A percentile compares a stretch with the other conserved stretches of the same genome.
Evolutionary conservation across 2,113 vertebrate genomes (phyloP).

Genomic region (Haemorhous mexicanus): DNA sequence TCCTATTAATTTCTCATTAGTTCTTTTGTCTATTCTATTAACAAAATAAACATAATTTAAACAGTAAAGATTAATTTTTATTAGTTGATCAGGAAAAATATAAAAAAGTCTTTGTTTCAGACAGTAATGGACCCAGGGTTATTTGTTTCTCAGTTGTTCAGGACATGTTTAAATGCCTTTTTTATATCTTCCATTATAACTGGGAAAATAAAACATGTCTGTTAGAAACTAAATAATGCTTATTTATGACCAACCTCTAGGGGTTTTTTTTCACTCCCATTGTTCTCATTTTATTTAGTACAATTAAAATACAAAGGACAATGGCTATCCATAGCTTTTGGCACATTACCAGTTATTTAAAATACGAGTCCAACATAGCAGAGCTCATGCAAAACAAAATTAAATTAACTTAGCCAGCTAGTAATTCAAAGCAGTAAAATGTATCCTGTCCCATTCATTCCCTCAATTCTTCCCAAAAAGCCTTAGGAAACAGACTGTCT

Average conservation of each 20-base stretch:
- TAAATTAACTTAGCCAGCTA: constrained; percentile 46
- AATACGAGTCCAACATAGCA: background rate
- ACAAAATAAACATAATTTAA: background rate
- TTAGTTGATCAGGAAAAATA: background rate
- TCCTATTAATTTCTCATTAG: background rate
- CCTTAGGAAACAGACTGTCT: constrained; percentile 49
- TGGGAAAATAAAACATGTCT: constrained; percentile 6
- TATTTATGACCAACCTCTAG: constrained; percentile 44
- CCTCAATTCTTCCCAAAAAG: constrained; percentile 12
- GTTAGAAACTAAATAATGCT: constrained; percentile 12
- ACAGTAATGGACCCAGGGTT: background rate
- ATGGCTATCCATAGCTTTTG: constrained; percentile 29
- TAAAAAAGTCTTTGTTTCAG: background rate
- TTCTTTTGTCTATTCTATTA: constrained; percentile 5
- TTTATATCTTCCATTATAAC: constrained; percentile 6
- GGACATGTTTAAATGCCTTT: background rate
- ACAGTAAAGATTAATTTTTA: background rate
- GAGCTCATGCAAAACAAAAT: background rate
- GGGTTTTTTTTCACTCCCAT: background rate
- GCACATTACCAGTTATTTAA: constrained; percentile 34
- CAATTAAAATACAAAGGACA: constrained; percentile 52
- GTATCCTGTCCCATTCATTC: constrained; percentile 17
- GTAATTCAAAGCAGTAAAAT: constrained; percentile 61
- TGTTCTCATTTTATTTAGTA: constrained; percentile 45
- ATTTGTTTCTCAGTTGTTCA: background rate